Conservation (phyloP, 2,888 invertebrate genomes). For the Cabera pusaria region DNA sequence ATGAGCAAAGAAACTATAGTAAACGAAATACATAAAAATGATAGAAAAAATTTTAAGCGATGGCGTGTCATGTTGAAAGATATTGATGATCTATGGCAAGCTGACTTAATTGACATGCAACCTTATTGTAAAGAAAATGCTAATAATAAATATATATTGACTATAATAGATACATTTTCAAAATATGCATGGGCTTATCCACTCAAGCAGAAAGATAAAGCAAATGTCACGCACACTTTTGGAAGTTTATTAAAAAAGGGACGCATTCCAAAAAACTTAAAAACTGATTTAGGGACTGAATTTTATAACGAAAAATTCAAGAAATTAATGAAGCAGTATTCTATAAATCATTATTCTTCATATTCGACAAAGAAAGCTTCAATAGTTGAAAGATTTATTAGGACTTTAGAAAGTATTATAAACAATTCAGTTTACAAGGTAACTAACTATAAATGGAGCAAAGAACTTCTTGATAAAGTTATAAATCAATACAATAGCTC, state of each 20-base stretch:
- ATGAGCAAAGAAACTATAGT: slow-evolving; percentile 1
- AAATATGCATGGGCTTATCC: slow-evolving; percentile 13
- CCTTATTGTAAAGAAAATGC: slow-evolving; percentile 6
- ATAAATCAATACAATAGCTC: slow-evolving; percentile 1
- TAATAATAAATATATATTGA: slow-evolving; percentile 4
- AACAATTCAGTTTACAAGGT: background rate
- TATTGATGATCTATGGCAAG: slow-evolving; percentile 56
- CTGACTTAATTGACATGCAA: slow-evolving; percentile 45
- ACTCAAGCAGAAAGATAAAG: slow-evolving; percentile 8
- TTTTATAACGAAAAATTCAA: slow-evolving; percentile 3
- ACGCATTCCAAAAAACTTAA: slow-evolving; percentile 1
- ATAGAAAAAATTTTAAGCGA: slow-evolving; percentile 47
- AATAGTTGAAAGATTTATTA: slow-evolving; percentile 24
- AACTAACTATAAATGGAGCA: slow-evolving; percentile 1
- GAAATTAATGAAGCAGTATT: background rate
- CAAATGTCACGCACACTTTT: background rate
- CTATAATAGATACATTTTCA: slow-evolving; percentile 14
- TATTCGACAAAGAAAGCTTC: slow-evolving; percentile 14
- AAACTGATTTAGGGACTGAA: slow-evolving; percentile 3
- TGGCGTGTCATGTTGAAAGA: slow-evolving; percentile 45
- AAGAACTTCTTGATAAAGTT: background rate
- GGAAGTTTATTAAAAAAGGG: background rate
- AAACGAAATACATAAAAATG: slow-evolving; percentile 40
- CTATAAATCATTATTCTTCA: slow-evolving; percentile 7
- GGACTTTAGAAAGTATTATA: slow-evolving; percentile 3